Percentiles rank a stretch among this genome's conserved stretches.
phyloP scores from a whole-genome alignment of 2,113 vertebrate genomes.

The Hiodon tergisus region DNA sequence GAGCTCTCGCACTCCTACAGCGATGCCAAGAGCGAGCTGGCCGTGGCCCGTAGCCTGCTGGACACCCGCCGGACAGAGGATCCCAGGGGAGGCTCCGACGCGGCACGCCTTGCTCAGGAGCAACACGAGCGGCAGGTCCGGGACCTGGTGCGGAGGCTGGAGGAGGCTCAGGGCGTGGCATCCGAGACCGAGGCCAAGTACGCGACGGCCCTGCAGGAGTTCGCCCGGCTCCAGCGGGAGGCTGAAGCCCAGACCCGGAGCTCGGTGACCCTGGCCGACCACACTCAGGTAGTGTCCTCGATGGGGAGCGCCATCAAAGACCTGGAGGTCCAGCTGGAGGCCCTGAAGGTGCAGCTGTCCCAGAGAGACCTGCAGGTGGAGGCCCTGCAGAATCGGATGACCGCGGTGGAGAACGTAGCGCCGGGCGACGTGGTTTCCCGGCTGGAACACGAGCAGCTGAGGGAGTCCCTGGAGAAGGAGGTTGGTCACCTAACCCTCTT shows the following conservation, averaged over 20 bases:
- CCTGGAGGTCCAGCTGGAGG: constrained; percentile 69
- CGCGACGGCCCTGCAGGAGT: constrained; percentile 62
- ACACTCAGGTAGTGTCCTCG: constrained; percentile 74
- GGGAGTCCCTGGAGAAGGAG: constrained; percentile 68
- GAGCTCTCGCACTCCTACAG: constrained; percentile 84
- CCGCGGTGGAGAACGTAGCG: constrained; percentile 62
- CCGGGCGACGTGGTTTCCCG: constrained; percentile 69
- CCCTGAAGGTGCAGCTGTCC: constrained; percentile 64
- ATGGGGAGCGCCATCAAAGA: constrained; percentile 72
- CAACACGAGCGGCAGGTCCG: constrained; percentile 68
- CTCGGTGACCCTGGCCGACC: constrained; percentile 73
- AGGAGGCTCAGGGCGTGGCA: constrained; percentile 69
- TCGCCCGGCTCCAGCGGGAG: constrained; percentile 66
- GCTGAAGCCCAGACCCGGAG: constrained; percentile 75
- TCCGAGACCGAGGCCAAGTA: constrained; percentile 68
- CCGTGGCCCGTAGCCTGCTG: constrained; percentile 59
- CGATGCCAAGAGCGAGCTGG: constrained; percentile 82
- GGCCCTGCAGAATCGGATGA: constrained; percentile 68
- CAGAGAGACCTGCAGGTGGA: constrained; percentile 69
- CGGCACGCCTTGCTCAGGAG: constrained; percentile 48
- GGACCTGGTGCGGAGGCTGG: constrained; percentile 54
- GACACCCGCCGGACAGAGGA: constrained; percentile 30
- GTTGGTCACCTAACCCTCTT: constrained; percentile 69
- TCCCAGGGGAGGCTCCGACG: constrained; percentile 43
- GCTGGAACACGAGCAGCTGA: constrained; percentile 63